These are phyloP conservation scores for Lathamus discolor DNA, from an alignment of 2,113 vertebrate genomes.

Conservation along the genomic window DNA sequence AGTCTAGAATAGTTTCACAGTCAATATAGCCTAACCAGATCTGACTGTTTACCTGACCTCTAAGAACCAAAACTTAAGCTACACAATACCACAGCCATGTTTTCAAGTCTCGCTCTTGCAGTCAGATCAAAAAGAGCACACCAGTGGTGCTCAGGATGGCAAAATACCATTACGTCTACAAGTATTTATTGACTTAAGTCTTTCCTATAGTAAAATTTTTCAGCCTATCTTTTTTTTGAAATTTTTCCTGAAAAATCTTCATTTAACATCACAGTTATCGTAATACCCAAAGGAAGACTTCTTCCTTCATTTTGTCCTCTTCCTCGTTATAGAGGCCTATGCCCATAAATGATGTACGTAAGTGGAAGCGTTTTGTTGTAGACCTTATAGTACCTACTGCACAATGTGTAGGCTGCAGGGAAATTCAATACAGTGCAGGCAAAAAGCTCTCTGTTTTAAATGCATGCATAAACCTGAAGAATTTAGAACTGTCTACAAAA, in stretches of 20 bases:
- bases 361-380: not conserved
- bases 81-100: not conserved
- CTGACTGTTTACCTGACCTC: not conserved
- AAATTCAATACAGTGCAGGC: not conserved
- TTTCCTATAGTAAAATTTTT: not conserved
- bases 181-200: not conserved
- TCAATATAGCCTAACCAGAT: not conserved
- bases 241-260: not conserved
- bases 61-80: not conserved
- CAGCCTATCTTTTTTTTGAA: not conserved
- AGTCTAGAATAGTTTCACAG: not conserved
- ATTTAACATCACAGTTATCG: not conserved
- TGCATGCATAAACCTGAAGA: not conserved
- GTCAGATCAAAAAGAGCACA: not conserved
- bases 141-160: not conserved
- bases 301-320: not conserved
- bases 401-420: not conserved
- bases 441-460: constrained; percentile 32
- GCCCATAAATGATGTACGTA: not conserved
- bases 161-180: not conserved
- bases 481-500: not conserved
- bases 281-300: not conserved
- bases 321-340: not conserved
- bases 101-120: not conserved
- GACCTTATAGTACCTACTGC: not conserved